Percentiles rank a stretch among this genome's conserved stretches.
Evolutionary conservation across 1,140 invertebrate genomes (phyloP).

Genomic region (Megalopta genalis): DNA sequence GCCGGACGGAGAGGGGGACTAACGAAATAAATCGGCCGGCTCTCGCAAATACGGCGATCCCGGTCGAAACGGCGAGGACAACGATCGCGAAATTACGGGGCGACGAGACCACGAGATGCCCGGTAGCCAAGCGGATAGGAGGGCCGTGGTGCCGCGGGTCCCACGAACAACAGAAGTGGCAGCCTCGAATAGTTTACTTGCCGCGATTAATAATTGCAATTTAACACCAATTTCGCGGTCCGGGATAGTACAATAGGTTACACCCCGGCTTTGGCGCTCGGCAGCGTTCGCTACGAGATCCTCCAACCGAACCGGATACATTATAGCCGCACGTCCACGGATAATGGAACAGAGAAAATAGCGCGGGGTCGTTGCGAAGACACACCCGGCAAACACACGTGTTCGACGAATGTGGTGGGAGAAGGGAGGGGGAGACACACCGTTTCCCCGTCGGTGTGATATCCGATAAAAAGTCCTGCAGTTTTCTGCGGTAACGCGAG

Average conservation of each 20-base stretch:
- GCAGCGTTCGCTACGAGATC: conserved; percentile 16
- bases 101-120: background rate
- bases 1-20: too few species aligned
- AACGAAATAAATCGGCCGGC: too few species aligned
- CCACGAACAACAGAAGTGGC: background rate
- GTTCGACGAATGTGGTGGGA: too few species aligned
- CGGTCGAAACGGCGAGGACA: background rate
- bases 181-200: conserved; percentile 55
- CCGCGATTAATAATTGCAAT: conserved; percentile 64
- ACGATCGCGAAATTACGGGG: conserved; percentile 22
- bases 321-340: conserved; percentile 50
- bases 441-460: conserved; percentile 18
- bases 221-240: conserved; percentile 63
- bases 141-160: background rate
- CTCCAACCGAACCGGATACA: conserved; percentile 56
- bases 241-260: conserved; percentile 33
- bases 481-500: background rate
- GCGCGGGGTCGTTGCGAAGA: background rate
- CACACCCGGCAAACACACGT: background rate
- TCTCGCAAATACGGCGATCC: background rate
- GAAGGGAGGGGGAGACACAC: too few species aligned
- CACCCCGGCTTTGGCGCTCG: conserved; percentile 30
- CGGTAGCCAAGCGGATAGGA: background rate
- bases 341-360: conserved; percentile 60
- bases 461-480: conserved; percentile 31